A percentile compares a stretch with the other conserved stretches of the same genome.
These are phyloP conservation scores for Osmerus eperlanus DNA, from an alignment of 2,113 vertebrate species.

Conservation along the genomic window DNA sequence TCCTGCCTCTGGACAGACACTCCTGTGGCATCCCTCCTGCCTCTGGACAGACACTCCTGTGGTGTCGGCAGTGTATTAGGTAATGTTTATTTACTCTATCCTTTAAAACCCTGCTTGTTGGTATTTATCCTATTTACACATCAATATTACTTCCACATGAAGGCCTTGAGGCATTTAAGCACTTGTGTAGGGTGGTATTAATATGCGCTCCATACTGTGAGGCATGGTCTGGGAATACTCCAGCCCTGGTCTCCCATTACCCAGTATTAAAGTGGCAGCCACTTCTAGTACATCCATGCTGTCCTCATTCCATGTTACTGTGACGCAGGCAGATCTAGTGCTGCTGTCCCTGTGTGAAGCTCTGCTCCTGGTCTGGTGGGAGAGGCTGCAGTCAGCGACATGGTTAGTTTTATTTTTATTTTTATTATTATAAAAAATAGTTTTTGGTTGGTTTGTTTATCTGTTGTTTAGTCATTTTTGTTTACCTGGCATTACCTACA, in stretches of 20 bases:
- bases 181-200: conserved; percentile 91
- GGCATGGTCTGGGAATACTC: conserved; percentile 79
- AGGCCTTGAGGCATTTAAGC: conserved; percentile 92
- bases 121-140: conserved; percentile 98
- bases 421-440: too few species aligned
- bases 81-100: conserved; percentile 81
- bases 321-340: conserved; percentile 64
- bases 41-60: conserved; percentile 32
- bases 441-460: too few species aligned
- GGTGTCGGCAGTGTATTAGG: conserved; percentile 59
- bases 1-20: conserved; percentile 34
- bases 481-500: too few species aligned
- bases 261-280: conserved; percentile 77
- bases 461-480: too few species aligned
- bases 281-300: conserved; percentile 76
- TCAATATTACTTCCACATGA: conserved; percentile 93
- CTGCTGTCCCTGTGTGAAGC: conserved; percentile 53
- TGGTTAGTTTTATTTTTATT: too few species aligned
- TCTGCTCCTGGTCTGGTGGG: conserved; percentile 56
- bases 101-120: conserved; percentile 86
- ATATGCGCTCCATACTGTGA: conserved; percentile 82
- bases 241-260: conserved; percentile 80
- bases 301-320: conserved; percentile 68
- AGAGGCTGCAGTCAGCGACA: too few species aligned
- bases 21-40: conserved; percentile 16